A percentile compares a stretch with the other conserved stretches of the same genome.
Conservation (phyloP, 2,113 vertebrate species). For the Holacanthus passer region DNA sequence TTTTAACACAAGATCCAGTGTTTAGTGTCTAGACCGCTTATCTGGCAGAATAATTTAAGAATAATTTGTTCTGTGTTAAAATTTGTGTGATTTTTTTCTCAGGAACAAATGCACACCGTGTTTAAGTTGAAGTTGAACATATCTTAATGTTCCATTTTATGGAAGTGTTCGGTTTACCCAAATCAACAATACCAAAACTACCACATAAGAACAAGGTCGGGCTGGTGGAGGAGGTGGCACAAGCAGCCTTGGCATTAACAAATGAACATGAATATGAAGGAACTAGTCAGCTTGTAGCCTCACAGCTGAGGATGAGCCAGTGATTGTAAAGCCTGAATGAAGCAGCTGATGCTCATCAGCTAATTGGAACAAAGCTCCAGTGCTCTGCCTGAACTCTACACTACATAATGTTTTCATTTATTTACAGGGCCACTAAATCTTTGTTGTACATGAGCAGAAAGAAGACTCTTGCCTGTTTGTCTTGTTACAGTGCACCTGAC, state of each 20-base stretch:
- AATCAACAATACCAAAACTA: not conserved
- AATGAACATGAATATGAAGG: not conserved
- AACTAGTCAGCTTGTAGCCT: not conserved
- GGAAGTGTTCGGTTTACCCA: not conserved
- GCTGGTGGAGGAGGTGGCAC: not conserved
- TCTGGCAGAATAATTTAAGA: not conserved
- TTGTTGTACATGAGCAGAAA: not conserved
- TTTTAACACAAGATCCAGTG: not conserved
- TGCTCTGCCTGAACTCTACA: not conserved
- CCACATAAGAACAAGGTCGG: not conserved
- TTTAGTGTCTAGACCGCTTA: not conserved
- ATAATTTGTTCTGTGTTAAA: too few species aligned
- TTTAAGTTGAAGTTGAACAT: not conserved
- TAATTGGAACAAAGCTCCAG: not conserved
- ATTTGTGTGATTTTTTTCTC: not conserved
- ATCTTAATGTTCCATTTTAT: not conserved
- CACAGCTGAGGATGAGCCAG: not conserved
- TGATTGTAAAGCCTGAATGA: not conserved
- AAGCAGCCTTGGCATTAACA: not conserved
- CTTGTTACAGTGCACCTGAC: not conserved
- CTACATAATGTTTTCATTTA: slow-evolving; percentile 2
- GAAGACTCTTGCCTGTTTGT: not conserved
- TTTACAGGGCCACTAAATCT: not conserved
- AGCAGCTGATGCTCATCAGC: not conserved
- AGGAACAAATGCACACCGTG: not conserved